These are phyloP conservation scores for Caenorhabditis zanzibari DNA, from an alignment of 2,888 invertebrate genomes.

Conservation along the genomic window DNA sequence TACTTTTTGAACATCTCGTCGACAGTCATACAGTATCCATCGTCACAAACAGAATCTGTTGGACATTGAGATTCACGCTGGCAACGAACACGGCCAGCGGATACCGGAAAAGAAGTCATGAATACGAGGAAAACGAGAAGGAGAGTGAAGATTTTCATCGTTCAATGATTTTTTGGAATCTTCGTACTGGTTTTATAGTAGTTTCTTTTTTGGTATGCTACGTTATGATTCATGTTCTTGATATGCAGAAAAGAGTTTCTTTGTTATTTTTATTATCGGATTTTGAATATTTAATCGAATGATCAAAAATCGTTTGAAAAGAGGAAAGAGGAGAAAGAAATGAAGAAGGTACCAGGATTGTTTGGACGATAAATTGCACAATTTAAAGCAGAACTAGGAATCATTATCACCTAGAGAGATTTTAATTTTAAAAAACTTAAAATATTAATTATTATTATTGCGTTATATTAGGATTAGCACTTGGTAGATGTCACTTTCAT, in stretches of 20 bases:
- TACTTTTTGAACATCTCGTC: conserved; percentile 45
- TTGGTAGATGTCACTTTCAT: conserved; percentile 56
- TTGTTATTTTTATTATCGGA: not conserved
- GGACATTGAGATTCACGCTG: conserved; percentile 6
- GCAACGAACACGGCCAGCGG: conserved; percentile 8
- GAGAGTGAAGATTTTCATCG: conserved; percentile 21
- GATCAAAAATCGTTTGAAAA: not conserved
- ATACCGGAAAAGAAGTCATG: not conserved
- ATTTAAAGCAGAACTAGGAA: conserved; percentile 26
- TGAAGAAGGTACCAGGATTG: conserved; percentile 32
- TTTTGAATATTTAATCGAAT: not conserved
- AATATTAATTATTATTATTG: not conserved
- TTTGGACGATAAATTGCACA: conserved; percentile 42
- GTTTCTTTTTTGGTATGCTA: not conserved
- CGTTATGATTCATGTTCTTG: not conserved
- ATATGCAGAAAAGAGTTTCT: not conserved
- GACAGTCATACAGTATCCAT: conserved; percentile 36
- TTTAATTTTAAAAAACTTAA: not conserved
- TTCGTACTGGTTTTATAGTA: conserved; percentile 8
- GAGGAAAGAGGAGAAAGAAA: not conserved
- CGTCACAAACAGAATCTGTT: conserved; percentile 20
- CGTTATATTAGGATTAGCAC: conserved; percentile 20
- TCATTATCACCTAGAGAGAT: conserved; percentile 27
- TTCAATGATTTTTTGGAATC: not conserved
- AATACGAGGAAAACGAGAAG: not conserved